Evolutionary conservation across 2,888 invertebrate species (phyloP).

Genomic region (Hirtodrosophila cameraria): DNA sequence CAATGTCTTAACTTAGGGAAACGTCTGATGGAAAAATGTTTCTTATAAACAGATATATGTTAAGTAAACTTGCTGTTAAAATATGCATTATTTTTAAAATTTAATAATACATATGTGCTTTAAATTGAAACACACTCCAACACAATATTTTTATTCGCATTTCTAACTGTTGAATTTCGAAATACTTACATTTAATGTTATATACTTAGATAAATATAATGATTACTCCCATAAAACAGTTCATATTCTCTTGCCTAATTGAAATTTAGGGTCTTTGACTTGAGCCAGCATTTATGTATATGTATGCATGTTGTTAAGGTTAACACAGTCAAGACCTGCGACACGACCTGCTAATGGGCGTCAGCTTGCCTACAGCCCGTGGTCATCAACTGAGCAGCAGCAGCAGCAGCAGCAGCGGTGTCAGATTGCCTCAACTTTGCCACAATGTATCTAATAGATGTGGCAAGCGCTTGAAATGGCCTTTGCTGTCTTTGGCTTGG

Average conservation of each 20-base stretch:
- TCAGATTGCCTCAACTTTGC: slow-evolving; percentile 53
- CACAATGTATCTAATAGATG: slow-evolving; percentile 56
- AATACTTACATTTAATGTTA: too few relatives aligned
- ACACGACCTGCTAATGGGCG: slow-evolving; percentile 24
- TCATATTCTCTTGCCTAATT: background rate
- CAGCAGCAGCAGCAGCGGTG: background rate
- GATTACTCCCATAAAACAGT: too few relatives aligned
- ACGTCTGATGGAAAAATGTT: too few relatives aligned
- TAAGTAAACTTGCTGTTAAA: too few relatives aligned
- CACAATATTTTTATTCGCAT: too few relatives aligned
- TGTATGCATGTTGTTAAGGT: slow-evolving; percentile 13
- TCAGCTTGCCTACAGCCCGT: slow-evolving; percentile 11
- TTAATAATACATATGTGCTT: too few relatives aligned
- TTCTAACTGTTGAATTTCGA: too few relatives aligned
- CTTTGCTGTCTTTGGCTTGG: slow-evolving; percentile 31
- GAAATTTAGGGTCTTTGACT: background rate
- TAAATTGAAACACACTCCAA: too few relatives aligned
- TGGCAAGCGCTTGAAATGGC: slow-evolving; percentile 49
- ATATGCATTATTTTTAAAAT: too few relatives aligned
- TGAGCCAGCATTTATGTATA: background rate
- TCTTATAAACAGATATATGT: too few relatives aligned
- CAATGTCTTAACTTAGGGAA: too few relatives aligned
- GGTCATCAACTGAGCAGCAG: slow-evolving; percentile 12
- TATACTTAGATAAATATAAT: too few relatives aligned
- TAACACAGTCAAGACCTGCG: slow-evolving; percentile 24